phyloP scores from a whole-genome alignment of 2,888 invertebrate species.

The Sminthurinus aureus region DNA sequence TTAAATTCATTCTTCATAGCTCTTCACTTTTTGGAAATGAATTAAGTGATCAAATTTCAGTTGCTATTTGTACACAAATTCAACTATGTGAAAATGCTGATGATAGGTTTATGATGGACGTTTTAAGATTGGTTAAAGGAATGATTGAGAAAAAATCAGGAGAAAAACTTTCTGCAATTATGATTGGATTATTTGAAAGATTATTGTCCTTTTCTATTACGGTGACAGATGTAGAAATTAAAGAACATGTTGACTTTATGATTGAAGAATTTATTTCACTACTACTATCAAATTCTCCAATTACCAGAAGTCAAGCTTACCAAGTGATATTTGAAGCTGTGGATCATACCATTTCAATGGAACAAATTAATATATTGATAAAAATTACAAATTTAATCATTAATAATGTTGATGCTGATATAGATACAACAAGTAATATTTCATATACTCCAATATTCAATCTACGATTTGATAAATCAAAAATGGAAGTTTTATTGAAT shows the following conservation, averaged over 20 bases:
- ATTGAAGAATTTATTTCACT: slow-evolving; percentile 17
- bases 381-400: slow-evolving; percentile 16
- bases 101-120: slow-evolving; percentile 22
- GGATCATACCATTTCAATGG: neutral
- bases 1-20: slow-evolving; percentile 34
- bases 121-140: slow-evolving; percentile 19
- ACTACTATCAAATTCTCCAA: neutral
- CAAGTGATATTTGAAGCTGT: neutral
- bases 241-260: slow-evolving; percentile 23
- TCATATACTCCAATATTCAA: slow-evolving; percentile 13
- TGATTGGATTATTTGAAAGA: slow-evolving; percentile 21
- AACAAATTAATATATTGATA: slow-evolving; percentile 18
- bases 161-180: slow-evolving; percentile 1
- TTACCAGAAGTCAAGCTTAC: slow-evolving; percentile 9
- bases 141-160: slow-evolving; percentile 12
- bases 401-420: neutral
- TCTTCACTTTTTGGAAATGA: slow-evolving; percentile 28
- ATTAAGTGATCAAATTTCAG: neutral
- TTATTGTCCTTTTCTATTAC: slow-evolving; percentile 15
- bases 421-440: neutral
- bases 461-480: slow-evolving; percentile 24
- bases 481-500: slow-evolving; percentile 28
- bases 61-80: slow-evolving; percentile 18
- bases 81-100: slow-evolving; percentile 16
- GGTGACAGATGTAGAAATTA: neutral